Base-by-base conservation (phyloP, 2,113 vertebrate species). In the Cynocephalus volans region DNA sequence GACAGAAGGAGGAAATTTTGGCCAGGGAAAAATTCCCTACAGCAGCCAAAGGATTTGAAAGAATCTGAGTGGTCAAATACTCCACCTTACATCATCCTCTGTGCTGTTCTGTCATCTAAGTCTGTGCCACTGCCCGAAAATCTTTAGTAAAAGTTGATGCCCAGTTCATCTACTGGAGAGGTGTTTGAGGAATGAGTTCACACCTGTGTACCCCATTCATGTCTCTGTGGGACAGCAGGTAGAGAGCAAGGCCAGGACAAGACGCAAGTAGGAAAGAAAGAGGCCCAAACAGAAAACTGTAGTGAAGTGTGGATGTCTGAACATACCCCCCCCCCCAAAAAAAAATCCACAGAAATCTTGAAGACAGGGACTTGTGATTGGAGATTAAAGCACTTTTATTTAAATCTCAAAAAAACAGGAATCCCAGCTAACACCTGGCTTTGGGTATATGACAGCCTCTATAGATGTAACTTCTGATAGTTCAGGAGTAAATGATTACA, bases 161-260 rank as follows among this genome's bases (percentile, higher is more conserved):
- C 0, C 33, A 7, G 4, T 4, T 58, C 15, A 23, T 12, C 56
- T 76, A 14, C 48, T 13, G 21, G 24, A 15, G 54, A 33, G 0
- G 1, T 14, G 13, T 56, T 50, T 50, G 56, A 65, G n/a, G 75
- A 33, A 24, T 3, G 18, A 77, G 19, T 15, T 36, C 67, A 31
- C 1, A 13, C 1, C 8, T 14, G 0, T 19, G 6, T 3, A 8
- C 73, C 21, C 36, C 18, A 31, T 5, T 24, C 64, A 79, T 10
- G n/a, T 48, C 23, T 33, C 41, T 48, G 7, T 1, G 9, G 6
- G 18, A 50, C 28, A 4, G 14, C 65, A 23, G 23, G 31, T 2
- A 69, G 62, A 67, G 2, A 62, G 33, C 48, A 82, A 96, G 62
- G 45, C 23, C 8, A 2, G 3, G 48, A n/a, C 56, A 73, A 73